Evolutionary conservation across 2,797 vertebrate genomes (phyloP), one percentile per base, ranked within the genome.

Genomic region (Macropodus opercularis): DNA sequence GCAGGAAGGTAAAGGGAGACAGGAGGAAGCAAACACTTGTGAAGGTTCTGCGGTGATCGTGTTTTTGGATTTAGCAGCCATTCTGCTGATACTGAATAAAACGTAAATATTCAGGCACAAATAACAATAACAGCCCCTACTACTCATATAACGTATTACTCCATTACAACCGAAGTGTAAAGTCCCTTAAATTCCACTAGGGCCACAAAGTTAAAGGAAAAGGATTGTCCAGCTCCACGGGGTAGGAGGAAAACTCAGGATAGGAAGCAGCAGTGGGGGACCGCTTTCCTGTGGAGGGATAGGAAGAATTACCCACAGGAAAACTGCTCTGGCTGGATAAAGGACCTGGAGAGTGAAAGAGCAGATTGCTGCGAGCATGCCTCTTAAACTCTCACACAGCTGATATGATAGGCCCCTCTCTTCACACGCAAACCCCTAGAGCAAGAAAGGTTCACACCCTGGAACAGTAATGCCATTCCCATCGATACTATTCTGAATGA

Each of bases 221-320:
- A 77, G 66, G 70, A 19, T 70, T 75, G 81, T 80, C 67, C 41
- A 41, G 81, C 80, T 65, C 80, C 63, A 49, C 69, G 67, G 76
- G 69, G 83, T 62, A 55, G 49, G 79, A 81, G 81, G 72, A 87
- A 87, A 83, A 83, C 81, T 75, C 69, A 80, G 87, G 85, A 88
- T 90, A 87, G 89, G 91, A 92, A 92, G 79, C 84, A 58, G 83
- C 79, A 69, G 81, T 68, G 64, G 87, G 85, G 84, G 84, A 69
- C 43, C 78, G 88, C 80, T 77, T 92, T 93, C 91, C 91, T 93
- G 91, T 83, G 85, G 71, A 83, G 82, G 88, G 83, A 88, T 87
- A 81, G 85, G 84, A 87, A 89, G 89, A 89, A 88, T 85, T 88
- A 89, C 77, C 68, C 71, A 91, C 88, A 91, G 90, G 90, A 91